These are phyloP conservation scores for Euthynnus affinis DNA, from an alignment of 2,797 vertebrate species.

Conservation along the genomic window DNA sequence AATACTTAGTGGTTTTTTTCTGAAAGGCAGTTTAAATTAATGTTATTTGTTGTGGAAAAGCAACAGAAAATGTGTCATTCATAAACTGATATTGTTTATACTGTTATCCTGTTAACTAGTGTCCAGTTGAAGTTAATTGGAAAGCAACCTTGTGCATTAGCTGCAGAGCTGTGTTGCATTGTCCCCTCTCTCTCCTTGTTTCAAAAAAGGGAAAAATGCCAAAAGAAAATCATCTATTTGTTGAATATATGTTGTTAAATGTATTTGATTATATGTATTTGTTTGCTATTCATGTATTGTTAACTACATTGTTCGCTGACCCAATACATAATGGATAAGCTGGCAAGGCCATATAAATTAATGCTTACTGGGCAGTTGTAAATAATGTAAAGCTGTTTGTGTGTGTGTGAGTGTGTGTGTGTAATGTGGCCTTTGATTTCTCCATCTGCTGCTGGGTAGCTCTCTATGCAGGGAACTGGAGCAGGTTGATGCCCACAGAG, in stretches of 20 bases:
- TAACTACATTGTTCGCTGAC: conserved; percentile 13
- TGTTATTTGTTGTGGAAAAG: not conserved
- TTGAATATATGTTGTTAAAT: not conserved
- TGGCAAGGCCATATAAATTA: conserved; percentile 43
- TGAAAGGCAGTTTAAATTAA: not conserved
- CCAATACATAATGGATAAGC: conserved; percentile 58
- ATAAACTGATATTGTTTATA: not conserved
- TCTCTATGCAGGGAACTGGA: conserved; percentile 56
- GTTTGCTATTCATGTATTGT: conserved; percentile 12
- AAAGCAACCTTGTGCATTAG: not conserved
- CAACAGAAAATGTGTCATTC: not conserved
- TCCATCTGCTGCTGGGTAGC: conserved; percentile 71
- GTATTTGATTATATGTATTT: not conserved
- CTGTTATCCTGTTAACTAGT: not conserved
- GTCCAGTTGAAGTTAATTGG: not conserved
- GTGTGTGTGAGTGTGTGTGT: conserved; percentile 20
- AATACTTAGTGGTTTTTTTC: not conserved
- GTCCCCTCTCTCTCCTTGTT: not conserved
- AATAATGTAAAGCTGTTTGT: conserved; percentile 70
- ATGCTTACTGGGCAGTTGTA: conserved; percentile 61
- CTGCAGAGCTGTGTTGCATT: not conserved
- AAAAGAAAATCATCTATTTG: conserved; percentile 6
- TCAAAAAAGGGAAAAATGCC: too few relatives aligned
- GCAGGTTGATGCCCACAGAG: conserved; percentile 43
- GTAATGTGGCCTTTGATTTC: conserved; percentile 60